Base-by-base conservation (phyloP, 1,140 invertebrate genomes). In the Orussus abietinus region DNA sequence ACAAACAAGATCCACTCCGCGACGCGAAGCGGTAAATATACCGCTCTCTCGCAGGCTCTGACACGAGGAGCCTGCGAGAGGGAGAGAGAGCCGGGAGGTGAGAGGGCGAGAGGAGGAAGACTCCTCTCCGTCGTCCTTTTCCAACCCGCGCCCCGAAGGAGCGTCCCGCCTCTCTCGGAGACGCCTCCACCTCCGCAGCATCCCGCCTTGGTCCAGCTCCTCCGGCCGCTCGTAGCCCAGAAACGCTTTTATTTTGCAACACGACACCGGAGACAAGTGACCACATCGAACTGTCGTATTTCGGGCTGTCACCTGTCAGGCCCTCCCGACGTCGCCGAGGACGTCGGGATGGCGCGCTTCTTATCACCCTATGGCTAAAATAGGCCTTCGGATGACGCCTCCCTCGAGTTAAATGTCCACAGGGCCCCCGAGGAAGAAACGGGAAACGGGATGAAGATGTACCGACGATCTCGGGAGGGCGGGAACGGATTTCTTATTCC, bases 201-300 rank as follows among this genome's bases (percentile, higher is more conserved):
- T 10, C 10, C 25, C n/a, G n/a, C n/a, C n/a, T n/a, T n/a, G n/a
- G n/a, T n/a, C n/a, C n/a, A n/a, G 25, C 9, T 26, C 11, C 25
- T 11, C 25, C 9, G 9, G 11, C 11, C 9, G 9, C 13, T 13
- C 31, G 12, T 32, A 26, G 29, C 14, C 28, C 12, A 42, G 45
- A 52, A 57, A 59, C 57, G 49, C n/a, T 64, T 69, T 64, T 62
- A 69, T 66, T 62, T 55, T 38, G 50, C 49, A 45, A 49, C 40
- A 44, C 40, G 55, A 62, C 57, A 56, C 38, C 49, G 37, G 50
- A 62, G 63, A 66, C 60, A 66, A 69, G 58, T 64, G 61, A 62
- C 63, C 66, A 64, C 56, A 64, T 67, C 63, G 59, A 65, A 65
- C 57, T 66, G 63, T 64, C 62, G 60, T 62, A 62, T 64, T 65